Conservation (phyloP, 2,888 invertebrate species). For the Caenorhabditis macrosperma region DNA sequence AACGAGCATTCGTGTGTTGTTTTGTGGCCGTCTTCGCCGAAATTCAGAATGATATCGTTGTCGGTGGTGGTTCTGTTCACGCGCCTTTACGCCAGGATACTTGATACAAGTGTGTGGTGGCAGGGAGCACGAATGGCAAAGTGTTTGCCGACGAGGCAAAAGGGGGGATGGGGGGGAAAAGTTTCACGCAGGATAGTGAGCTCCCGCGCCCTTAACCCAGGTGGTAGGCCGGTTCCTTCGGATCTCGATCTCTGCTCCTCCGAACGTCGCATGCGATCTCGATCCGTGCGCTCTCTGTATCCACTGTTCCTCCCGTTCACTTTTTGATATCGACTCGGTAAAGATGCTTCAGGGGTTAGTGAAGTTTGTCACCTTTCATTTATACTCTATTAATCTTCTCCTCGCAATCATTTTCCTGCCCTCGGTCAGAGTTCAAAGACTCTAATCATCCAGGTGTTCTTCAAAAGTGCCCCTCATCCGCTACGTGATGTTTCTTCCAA, state of each 20-base stretch:
- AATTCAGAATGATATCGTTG: not conserved
- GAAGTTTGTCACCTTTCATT: not conserved
- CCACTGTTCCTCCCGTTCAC: conserved; percentile 3
- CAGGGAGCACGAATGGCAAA: conserved; percentile 20
- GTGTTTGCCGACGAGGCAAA: conserved; percentile 47
- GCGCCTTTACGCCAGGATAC: conserved; percentile 47
- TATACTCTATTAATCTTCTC: not conserved
- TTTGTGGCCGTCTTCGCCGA: too few relatives aligned
- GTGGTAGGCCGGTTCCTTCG: conserved; percentile 29
- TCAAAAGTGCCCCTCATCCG: not conserved
- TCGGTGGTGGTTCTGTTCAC: conserved; percentile 17
- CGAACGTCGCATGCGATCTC: not conserved
- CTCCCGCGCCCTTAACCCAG: conserved; percentile 34
- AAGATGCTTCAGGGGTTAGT: not conserved
- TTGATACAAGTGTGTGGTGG: conserved; percentile 57
- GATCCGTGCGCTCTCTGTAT: not conserved
- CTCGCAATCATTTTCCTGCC: conserved; percentile 2
- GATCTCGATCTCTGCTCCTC: conserved; percentile 48
- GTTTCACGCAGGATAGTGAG: conserved; percentile 55
- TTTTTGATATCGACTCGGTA: not conserved
- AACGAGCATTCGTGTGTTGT: too few relatives aligned
- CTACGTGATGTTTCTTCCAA: not conserved
- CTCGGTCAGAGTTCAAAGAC: too few relatives aligned
- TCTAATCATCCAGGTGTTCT: too few relatives aligned
- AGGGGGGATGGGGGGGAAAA: conserved; percentile 16